Base-by-base conservation (phyloP, 2,888 invertebrate species). In the Steromphala cineraria region DNA sequence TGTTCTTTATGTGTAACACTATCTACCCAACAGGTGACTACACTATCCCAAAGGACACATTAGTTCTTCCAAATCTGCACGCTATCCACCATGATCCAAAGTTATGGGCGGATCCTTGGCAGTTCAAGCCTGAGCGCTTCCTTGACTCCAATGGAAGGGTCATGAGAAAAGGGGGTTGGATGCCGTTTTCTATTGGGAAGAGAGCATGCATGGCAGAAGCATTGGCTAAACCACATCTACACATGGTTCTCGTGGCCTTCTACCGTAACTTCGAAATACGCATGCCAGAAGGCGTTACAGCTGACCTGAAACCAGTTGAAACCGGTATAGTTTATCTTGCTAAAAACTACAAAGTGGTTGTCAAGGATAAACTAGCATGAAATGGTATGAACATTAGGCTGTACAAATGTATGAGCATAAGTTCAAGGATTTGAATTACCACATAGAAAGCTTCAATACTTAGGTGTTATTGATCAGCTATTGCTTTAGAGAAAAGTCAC, bases 181-280 rank as follows among this genome's bases (percentile, higher is more conserved):
- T 90, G 24, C 91, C 91, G 0, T 91, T 91, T 80, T 87, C 89
- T 19, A 87, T 88, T 0, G 91, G 90, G 4, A 82, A 87, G 17
- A 81, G 91, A n/a, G 88, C 86, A 8, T 91, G 91, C 85, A 82
- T 90, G 0, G 91, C 90, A 24, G 90, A 90, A 80, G 67, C 82
- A 0, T 81, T 90, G 24, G 89, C 90, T 7, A 91, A 89, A 67
- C 86, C 88, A 0, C 87, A 90, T 71, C 82, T 91, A 4, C 83
- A 85, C 67, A 74, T 89, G 19, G 75, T 89, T 3, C 82, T 88
- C 53, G 89, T 87, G 19, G 81, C 80, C 15, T 28, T 62, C 2
- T 79, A 88, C 31, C 87, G 87, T 53, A 67, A 82, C 15, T 88
- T 87, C 80, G 79, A 75, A 17, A 84, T 89, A 82, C 81, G 53